A percentile compares a stretch with the other conserved stretches of the same genome.
phyloP scores from a whole-genome alignment of 35 echinoderm and acorn worm species.

The Ophiothrix spiculata region DNA sequence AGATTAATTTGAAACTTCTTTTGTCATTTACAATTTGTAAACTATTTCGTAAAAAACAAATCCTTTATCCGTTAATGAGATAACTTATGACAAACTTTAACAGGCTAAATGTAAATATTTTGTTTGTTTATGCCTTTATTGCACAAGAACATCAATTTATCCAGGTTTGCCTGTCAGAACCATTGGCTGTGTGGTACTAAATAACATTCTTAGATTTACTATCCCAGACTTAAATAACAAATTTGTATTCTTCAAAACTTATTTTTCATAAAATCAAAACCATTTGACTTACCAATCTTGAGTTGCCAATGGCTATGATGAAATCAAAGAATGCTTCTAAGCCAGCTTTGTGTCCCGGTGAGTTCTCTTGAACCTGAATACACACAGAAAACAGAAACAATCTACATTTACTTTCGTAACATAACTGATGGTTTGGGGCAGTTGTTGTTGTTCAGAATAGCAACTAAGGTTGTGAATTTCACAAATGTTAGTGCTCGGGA shows the following conservation, averaged over 20 bases:
- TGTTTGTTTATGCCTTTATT: too few species aligned
- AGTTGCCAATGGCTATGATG: conserved; percentile 98
- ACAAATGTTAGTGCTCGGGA: neutral
- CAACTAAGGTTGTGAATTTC: neutral
- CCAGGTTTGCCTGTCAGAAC: too few species aligned
- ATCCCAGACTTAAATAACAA: neutral
- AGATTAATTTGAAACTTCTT: too few species aligned
- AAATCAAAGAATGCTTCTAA: conserved; percentile 99
- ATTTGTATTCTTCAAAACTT: too few species aligned
- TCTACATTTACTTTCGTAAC: neutral
- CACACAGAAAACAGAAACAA: conserved; percentile 13
- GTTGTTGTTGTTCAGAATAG: neutral
- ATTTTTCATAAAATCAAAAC: too few species aligned
- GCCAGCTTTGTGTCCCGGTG: conserved; percentile 96
- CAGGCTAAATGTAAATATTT: too few species aligned
- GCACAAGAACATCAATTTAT: too few species aligned
- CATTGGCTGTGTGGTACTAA: too few species aligned
- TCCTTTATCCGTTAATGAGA: too few species aligned
- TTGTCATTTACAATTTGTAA: too few species aligned
- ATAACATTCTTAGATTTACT: neutral
- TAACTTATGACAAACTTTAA: too few species aligned
- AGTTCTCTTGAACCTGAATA: conserved; percentile 93
- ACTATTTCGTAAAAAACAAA: too few species aligned
- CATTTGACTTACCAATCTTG: conserved; percentile 96
- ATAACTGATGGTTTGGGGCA: neutral